Percentiles rank a stretch among this genome's conserved stretches.
These are phyloP conservation scores for Puma concolor DNA, from an alignment of 2,113 vertebrate genomes.

Conservation along the genomic window DNA sequence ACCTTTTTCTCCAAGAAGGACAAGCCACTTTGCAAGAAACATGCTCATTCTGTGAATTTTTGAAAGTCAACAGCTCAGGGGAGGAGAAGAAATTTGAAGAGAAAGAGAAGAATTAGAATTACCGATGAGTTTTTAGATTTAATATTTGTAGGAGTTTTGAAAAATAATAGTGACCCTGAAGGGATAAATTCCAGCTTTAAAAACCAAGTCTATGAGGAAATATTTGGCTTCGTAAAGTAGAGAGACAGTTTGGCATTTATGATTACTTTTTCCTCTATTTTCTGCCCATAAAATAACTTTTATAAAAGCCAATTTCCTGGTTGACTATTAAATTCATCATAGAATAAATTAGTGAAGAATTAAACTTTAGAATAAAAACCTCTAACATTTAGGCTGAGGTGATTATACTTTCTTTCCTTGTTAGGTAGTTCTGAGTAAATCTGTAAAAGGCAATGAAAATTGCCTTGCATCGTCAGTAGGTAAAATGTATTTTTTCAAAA, in stretches of 20 bases:
- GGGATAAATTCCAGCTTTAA: slow-evolving; percentile 69
- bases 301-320: slow-evolving; percentile 72
- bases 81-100: slow-evolving; percentile 71
- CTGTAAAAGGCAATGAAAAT: slow-evolving; percentile 55
- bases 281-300: slow-evolving; percentile 69
- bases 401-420: slow-evolving; percentile 48
- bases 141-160: slow-evolving; percentile 75
- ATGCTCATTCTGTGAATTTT: slow-evolving; percentile 93
- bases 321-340: slow-evolving; percentile 72
- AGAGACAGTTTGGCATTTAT: slow-evolving; percentile 69
- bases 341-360: slow-evolving; percentile 70
- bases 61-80: slow-evolving; percentile 78
- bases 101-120: slow-evolving; percentile 70
- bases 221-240: slow-evolving; percentile 62
- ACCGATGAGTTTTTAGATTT: slow-evolving; percentile 67
- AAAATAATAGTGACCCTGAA: slow-evolving; percentile 65
- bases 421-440: slow-evolving; percentile 41
- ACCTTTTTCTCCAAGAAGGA: slow-evolving; percentile 97
- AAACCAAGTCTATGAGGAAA: slow-evolving; percentile 64
- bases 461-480: slow-evolving; percentile 36
- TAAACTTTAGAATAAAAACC: slow-evolving; percentile 69
- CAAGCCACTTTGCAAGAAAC: slow-evolving; percentile 97
- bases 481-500: slow-evolving; percentile 34
- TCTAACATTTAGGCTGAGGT: slow-evolving; percentile 49
- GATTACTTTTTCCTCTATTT: slow-evolving; percentile 65